phyloP scores from a whole-genome alignment of 1,140 invertebrate genomes.

The Drosophila yakuba region DNA sequence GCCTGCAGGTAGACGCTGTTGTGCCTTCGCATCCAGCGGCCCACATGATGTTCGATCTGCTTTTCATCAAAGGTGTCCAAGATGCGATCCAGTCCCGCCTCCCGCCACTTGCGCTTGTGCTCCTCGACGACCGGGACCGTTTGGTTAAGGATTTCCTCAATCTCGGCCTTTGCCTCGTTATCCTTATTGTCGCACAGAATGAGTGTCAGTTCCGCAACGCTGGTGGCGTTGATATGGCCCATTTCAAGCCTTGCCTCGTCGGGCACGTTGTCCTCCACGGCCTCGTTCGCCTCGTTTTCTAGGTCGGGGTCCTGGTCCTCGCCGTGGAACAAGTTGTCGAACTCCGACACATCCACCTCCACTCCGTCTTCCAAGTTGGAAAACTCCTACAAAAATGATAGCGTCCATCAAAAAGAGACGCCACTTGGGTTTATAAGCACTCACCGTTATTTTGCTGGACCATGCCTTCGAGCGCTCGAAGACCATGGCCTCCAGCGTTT shows the following conservation, averaged over 20 bases:
- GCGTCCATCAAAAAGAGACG: constrained; percentile 2
- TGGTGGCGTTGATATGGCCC: constrained; percentile 38
- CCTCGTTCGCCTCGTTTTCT: constrained; percentile 33
- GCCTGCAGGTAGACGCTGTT: constrained; percentile 49
- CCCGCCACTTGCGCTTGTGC: constrained; percentile 70
- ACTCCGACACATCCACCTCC: constrained; percentile 4
- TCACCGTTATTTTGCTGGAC: constrained; percentile 51
- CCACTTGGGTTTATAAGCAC: neutral
- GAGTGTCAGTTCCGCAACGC: constrained; percentile 43
- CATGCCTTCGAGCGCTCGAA: constrained; percentile 62
- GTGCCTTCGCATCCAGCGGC: constrained; percentile 65
- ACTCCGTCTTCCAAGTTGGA: constrained; percentile 10
- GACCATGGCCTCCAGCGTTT: constrained; percentile 44
- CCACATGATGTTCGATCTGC: constrained; percentile 72
- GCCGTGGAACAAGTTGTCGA: constrained; percentile 36
- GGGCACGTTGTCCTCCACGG: constrained; percentile 12
- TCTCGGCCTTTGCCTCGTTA: constrained; percentile 32
- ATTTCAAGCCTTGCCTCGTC: constrained; percentile 22
- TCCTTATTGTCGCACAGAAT: constrained; percentile 46
- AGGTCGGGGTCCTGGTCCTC: constrained; percentile 17
- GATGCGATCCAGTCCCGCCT: constrained; percentile 65
- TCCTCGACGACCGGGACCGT: constrained; percentile 70
- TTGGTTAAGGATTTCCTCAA: constrained; percentile 64
- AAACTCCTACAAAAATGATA: constrained; percentile 16
- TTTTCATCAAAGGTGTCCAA: constrained; percentile 71